Base-by-base conservation (phyloP, 2,797 vertebrate genomes). In the Platyrinchus mystaceus region DNA sequence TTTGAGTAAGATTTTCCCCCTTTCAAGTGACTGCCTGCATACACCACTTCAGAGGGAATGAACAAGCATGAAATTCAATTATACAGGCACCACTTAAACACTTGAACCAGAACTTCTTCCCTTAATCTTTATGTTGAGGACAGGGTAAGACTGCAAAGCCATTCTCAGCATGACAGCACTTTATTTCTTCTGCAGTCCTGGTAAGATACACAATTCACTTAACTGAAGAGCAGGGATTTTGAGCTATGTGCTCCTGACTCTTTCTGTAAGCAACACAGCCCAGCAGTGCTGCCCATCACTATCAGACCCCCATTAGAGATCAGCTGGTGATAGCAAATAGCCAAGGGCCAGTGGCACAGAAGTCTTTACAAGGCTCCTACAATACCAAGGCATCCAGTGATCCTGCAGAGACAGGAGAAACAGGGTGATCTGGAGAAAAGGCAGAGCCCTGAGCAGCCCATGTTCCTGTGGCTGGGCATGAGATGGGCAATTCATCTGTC, bases 1-100 rank as follows among this genome's bases (percentile, higher is more conserved):
- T 41, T 81, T 94, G 89, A 93, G 60, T 37, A 68, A 83, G 77
- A 95, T 96, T 91, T 94, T 91, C 69, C 73, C 84, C 91, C 49
- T 93, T 99, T 99, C 99, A 98, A 98, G 97, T 99, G 99, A 99
- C 98, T 91, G 99, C 98, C 98, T 98, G 98, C 95, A 52, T 99
- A 98, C 98, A 98, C 98, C 89, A 99, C 99, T 99, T 99, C 99
- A 99, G 98, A 99, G 97, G 97, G 96, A 98, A 98, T 97, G 98
- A 98, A 98, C 79, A 89, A 98, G 99, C 98, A 98, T 99, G 98
- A 99, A 99, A 99, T 99, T 98, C 97, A 99, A 99, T 99, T 98
- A 99, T 96, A 97, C 94, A 90, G 93, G 98, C 98, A 98, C 98
- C 98, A 97, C 98, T 99, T 98, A 97, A 97, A 94, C 96, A 98